Base-by-base conservation (phyloP, 2,797 vertebrate species). In the Enteromius trimaculatus region DNA sequence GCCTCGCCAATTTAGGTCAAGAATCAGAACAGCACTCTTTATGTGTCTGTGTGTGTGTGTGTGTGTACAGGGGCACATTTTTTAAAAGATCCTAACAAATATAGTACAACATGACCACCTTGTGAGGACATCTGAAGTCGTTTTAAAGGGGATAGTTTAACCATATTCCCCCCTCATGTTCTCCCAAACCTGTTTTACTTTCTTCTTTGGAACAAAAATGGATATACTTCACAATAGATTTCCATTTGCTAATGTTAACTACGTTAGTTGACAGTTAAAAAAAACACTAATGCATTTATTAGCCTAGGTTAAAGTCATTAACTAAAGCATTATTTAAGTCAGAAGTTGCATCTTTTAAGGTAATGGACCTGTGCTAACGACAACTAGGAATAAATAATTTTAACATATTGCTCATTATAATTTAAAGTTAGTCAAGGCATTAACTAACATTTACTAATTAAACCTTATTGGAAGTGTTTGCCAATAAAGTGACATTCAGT, bases 1-100 rank as follows among this genome's bases (percentile, higher is more conserved):
- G 88, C 89, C 91, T 66, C 86, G 85, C 89, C 86, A 90, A 94
- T 94, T 91, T 92, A 94, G 93, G 94, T 94, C 94, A 94, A 89
- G 92, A 93, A 91, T 92, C 92, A 92, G 88, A 93, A 90, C 89
- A 14, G 75, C 47, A 85, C 90, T 92, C 92, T 92, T 90, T 89
- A 87, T 87, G 89, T 39, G 7, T 39, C 6, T 39, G 37, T 42
- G 42, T 62, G 87, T 77, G 85, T 39, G 37, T 62, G 87, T 77
- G 85, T 87, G 69, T 58, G 39, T n/a, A 66, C 78, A 49, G 82
- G 51, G 84, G 42, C 84, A 71, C 16, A 23, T 11, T 13, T 51
- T 19, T 51, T 3, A 47, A 47, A 70, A 29, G 14, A 8, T 29
- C 23, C 16, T 49, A 31, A 74, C 64, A 66, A 66, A 66, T 66